Conservation (phyloP, 2,888 invertebrate species). For the Melieria picta region DNA sequence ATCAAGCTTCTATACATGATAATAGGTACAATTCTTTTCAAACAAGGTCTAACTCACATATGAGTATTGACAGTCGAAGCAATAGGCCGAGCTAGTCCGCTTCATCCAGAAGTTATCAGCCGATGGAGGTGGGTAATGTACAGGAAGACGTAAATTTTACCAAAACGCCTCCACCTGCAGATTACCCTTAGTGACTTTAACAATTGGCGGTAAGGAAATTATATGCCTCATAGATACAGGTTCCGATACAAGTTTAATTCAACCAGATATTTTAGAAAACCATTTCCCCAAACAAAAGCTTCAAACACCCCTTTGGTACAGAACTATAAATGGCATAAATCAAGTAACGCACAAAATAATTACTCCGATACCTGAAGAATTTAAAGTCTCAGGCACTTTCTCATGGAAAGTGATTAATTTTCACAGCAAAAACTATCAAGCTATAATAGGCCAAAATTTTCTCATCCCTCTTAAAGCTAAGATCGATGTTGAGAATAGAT, state of each 20-base stretch:
- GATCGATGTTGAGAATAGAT: constrained; percentile 34
- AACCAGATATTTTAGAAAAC: neutral
- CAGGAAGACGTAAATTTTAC: constrained; percentile 8
- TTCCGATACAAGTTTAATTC: constrained; percentile 30
- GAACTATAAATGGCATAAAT: constrained; percentile 36
- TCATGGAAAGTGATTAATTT: constrained; percentile 36
- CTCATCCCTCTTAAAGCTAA: constrained; percentile 35
- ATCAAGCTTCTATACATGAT: no score
- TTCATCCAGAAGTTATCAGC: no score
- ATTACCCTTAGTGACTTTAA: constrained; percentile 25
- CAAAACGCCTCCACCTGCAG: constrained; percentile 16
- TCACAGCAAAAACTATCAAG: constrained; percentile 34
- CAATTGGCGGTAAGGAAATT: constrained; percentile 19
- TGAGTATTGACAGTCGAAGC: no score
- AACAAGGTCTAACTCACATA: no score
- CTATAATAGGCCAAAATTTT: constrained; percentile 36
- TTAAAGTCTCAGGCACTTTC: constrained; percentile 35
- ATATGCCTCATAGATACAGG: constrained; percentile 28
- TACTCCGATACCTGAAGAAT: constrained; percentile 37
- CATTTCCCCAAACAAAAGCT: constrained; percentile 23
- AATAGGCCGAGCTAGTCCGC: no score
- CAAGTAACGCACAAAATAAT: constrained; percentile 35
- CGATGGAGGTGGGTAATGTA: neutral
- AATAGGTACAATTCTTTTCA: no score
- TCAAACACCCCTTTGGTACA: constrained; percentile 27